These are phyloP conservation scores for Ginglymostoma cirratum DNA, from an alignment of 2,113 vertebrate species.

Conservation along the genomic window DNA sequence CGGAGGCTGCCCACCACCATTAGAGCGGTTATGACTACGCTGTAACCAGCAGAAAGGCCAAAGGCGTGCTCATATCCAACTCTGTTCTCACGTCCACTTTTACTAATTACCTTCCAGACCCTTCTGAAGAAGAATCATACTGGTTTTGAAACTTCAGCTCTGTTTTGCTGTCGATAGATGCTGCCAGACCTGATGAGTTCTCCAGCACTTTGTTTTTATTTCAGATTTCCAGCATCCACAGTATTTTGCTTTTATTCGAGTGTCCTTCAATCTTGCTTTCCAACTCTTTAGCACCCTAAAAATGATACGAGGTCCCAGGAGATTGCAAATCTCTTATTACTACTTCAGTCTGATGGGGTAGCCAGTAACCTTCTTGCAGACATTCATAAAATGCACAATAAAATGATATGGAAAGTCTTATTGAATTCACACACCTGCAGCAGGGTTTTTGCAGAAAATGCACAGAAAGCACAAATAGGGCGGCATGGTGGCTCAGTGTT, in stretches of 20 bases:
- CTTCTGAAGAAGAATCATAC: too few species aligned
- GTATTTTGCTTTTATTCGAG: too few species aligned
- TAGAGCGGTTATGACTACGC: too few species aligned
- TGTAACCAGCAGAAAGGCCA: neutral
- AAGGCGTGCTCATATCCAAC: neutral
- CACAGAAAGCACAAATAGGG: neutral
- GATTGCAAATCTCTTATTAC: neutral
- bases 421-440: neutral
- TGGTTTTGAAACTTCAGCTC: too few species aligned
- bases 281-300: neutral
- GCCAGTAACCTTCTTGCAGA: neutral
- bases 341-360: neutral
- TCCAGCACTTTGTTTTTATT: too few species aligned
- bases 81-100: too few species aligned
- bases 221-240: too few species aligned
- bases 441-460: neutral
- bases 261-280: neutral
- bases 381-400: neutral
- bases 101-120: too few species aligned
- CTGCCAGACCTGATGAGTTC: too few species aligned
- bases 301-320: neutral
- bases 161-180: too few species aligned
- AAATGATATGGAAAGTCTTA: neutral
- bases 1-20: too few species aligned
- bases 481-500: too few species aligned